phyloP scores from a whole-genome alignment of 2,888 invertebrate species.

The Leucophenga maculata region DNA sequence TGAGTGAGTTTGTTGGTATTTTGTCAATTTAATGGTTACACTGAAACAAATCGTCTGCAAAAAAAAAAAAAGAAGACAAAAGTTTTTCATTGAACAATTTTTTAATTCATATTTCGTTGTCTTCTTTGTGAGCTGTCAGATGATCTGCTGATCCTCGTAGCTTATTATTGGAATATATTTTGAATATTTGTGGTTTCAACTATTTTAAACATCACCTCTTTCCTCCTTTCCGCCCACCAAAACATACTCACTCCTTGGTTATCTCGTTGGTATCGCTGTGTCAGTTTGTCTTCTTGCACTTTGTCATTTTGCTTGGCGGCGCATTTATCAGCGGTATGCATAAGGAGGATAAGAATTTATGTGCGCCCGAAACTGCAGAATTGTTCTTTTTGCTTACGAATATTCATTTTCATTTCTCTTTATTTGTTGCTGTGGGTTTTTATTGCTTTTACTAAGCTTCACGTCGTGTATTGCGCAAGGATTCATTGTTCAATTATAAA shows the following conservation, averaged over 20 bases:
- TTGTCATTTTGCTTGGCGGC: conserved; percentile 63
- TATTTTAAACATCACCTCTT: background rate
- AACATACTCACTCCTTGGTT: conserved; percentile 42
- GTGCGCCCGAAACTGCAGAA: conserved; percentile 31
- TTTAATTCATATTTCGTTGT: too few species aligned
- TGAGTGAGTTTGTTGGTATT: conserved; percentile 54
- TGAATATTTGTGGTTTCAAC: background rate
- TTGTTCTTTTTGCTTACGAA: background rate
- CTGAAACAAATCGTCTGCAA: conserved; percentile 36
- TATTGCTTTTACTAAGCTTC: background rate
- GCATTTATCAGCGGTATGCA: conserved; percentile 71
- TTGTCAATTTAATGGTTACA: conserved; percentile 63
- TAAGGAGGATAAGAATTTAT: conserved; percentile 68
- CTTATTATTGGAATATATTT: too few species aligned
- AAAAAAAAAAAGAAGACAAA: too few species aligned
- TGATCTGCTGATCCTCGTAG: too few species aligned
- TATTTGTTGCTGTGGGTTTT: background rate
- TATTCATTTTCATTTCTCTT: background rate
- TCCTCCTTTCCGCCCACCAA: background rate
- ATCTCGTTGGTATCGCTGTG: conserved; percentile 56
- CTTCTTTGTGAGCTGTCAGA: too few species aligned
- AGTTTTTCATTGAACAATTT: too few species aligned
- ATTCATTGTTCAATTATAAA: too few species aligned
- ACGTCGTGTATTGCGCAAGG: too few species aligned
- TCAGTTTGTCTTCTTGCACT: conserved; percentile 58